Conservation (phyloP, 2,888 invertebrate species). For the Drosophila flavopinicola region DNA sequence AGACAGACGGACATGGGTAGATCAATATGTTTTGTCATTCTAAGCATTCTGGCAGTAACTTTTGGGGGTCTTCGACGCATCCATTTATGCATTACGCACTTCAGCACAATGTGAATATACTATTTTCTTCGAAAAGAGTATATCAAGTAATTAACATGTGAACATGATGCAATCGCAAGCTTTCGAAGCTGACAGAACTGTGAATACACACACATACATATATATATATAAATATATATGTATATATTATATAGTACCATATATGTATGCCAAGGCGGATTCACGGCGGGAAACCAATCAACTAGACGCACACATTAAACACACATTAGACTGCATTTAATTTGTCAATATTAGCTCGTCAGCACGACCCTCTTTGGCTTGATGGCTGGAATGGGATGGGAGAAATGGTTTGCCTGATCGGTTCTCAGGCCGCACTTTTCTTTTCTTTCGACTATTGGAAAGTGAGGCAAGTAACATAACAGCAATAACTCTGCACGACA, state of each 20-base stretch:
- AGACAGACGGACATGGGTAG: too few species aligned
- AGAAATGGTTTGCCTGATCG: constrained; percentile 51
- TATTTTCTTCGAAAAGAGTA: too few species aligned
- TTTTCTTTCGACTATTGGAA: constrained; percentile 69
- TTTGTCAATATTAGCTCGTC: constrained; percentile 76
- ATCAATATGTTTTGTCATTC: too few species aligned
- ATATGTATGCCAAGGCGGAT: neutral
- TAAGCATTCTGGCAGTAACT: too few species aligned
- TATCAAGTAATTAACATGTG: constrained; percentile 42
- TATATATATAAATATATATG: neutral
- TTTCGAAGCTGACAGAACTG: constrained; percentile 8
- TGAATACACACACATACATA: neutral
- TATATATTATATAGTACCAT: neutral
- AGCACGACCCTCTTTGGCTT: constrained; percentile 8
- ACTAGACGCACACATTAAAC: constrained; percentile 62
- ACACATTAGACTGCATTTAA: constrained; percentile 78
- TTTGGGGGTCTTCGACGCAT: too few species aligned
- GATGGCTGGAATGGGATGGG: constrained; percentile 15
- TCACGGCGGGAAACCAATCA: constrained; percentile 35
- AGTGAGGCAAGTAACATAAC: constrained; percentile 62
- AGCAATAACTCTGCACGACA: constrained; percentile 71
- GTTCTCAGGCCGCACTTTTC: constrained; percentile 76
- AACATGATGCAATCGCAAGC: constrained; percentile 21
- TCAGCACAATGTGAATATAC: too few species aligned
- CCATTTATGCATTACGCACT: too few species aligned